Conservation (phyloP, 2,888 invertebrate genomes). For the Coelopa pilipes region DNA sequence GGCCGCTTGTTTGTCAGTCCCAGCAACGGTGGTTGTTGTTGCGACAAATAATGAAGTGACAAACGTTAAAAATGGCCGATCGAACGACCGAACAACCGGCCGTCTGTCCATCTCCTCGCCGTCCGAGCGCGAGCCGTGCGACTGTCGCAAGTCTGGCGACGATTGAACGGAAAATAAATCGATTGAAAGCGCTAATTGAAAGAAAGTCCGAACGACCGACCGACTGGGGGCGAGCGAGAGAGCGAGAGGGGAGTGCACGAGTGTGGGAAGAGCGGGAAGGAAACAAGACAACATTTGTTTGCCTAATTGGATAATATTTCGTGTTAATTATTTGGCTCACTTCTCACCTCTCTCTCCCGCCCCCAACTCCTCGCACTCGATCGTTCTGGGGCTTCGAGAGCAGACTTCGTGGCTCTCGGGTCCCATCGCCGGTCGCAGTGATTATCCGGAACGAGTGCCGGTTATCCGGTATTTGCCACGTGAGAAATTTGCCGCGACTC, state of each 20-base stretch:
- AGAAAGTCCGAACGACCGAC: conserved; percentile 17
- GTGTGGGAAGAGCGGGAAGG: background rate
- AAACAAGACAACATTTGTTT: conserved; percentile 22
- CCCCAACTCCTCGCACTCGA: background rate
- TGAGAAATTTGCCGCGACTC: too few species aligned
- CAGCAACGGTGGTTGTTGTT: conserved; percentile 21
- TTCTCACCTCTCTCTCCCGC: too few species aligned
- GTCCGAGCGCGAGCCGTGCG: background rate
- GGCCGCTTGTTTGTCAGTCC: conserved; percentile 18
- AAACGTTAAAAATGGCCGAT: conserved; percentile 39
- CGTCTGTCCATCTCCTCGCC: too few species aligned
- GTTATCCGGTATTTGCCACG: background rate
- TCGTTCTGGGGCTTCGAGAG: background rate
- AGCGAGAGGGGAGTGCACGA: background rate
- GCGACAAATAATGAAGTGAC: conserved; percentile 41
- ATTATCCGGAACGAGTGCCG: too few species aligned
- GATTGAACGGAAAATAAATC: conserved; percentile 33
- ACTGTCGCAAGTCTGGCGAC: background rate
- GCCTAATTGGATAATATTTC: conserved; percentile 31
- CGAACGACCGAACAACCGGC: conserved; percentile 13
- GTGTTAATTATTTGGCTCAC: conserved; percentile 21
- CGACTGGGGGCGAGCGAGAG: background rate
- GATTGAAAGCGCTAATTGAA: conserved; percentile 32
- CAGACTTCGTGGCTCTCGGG: too few species aligned
- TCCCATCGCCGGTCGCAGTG: background rate